Conservation (phyloP, 2,113 vertebrate species). For the Chinchilla lanigera region DNA sequence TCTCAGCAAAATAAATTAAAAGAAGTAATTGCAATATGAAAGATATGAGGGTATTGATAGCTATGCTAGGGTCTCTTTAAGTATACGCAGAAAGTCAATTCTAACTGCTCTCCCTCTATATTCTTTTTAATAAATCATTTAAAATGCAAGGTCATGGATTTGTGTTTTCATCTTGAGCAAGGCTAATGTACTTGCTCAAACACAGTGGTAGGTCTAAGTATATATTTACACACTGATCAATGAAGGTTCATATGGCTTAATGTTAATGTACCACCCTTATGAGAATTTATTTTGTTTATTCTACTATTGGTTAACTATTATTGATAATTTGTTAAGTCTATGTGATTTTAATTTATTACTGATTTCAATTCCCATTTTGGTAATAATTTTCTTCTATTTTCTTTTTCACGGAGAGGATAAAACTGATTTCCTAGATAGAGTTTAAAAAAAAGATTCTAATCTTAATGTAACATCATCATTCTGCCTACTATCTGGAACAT, state of each 20-base stretch:
- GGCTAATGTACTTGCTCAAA: background rate
- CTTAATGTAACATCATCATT: background rate
- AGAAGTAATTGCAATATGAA: background rate
- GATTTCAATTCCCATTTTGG: background rate
- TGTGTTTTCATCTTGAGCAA: conserved; percentile 8
- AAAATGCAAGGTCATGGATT: conserved; percentile 50
- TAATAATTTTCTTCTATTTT: background rate
- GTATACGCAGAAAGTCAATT: background rate
- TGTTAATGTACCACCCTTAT: background rate
- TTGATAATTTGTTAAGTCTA: background rate
- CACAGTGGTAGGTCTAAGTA: conserved; percentile 38
- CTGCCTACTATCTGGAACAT: background rate
- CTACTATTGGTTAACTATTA: background rate
- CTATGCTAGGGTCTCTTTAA: background rate
- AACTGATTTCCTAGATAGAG: background rate
- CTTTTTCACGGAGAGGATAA: background rate
- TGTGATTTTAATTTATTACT: conserved; percentile 12
- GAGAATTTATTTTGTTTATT: conserved; percentile 14
- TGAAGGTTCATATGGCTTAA: conserved; percentile 46
- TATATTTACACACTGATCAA: conserved; percentile 44
- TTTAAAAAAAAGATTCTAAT: background rate
- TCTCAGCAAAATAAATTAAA: conserved; percentile 34
- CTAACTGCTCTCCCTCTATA: background rate
- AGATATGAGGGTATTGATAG: background rate
- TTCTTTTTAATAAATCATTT: conserved; percentile 34